phyloP scores from a whole-genome alignment of 2,797 vertebrate species.

The Melanotaenia parkinsoni region DNA sequence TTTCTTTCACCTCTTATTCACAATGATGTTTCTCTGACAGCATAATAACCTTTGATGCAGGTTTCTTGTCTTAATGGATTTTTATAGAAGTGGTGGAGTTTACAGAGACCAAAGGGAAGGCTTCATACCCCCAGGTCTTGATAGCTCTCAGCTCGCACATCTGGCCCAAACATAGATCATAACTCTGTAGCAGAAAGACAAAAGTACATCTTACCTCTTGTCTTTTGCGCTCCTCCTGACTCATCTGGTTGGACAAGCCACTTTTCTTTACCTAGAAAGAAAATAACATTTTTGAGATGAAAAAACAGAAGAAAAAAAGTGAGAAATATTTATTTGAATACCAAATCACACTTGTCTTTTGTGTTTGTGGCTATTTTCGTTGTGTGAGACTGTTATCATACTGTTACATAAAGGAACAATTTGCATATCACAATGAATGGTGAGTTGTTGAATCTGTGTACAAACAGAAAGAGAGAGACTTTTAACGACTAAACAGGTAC shows the following conservation, averaged over 20 bases:
- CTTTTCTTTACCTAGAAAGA: constrained; percentile 91
- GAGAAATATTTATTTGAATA: neutral
- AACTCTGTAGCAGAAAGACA: constrained; percentile 6
- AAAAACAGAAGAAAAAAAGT: neutral
- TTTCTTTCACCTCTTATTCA: neutral
- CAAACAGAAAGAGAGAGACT: constrained; percentile 12
- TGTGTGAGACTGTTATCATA: constrained; percentile 20
- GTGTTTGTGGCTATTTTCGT: constrained; percentile 20
- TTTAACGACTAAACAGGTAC: neutral
- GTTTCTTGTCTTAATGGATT: constrained; percentile 21
- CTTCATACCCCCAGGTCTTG: neutral
- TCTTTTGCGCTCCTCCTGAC: constrained; percentile 92
- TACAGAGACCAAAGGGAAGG: constrained; percentile 19
- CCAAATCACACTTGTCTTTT: constrained; percentile 14
- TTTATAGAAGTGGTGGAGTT: constrained; percentile 31
- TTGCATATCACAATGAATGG: constrained; percentile 40
- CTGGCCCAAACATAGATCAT: neutral
- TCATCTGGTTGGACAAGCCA: constrained; percentile 85
- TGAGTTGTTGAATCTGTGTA: constrained; percentile 13
- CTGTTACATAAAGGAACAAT: constrained; percentile 36
- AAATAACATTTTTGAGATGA: constrained; percentile 7
- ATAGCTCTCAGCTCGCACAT: neutral
- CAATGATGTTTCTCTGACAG: constrained; percentile 3
- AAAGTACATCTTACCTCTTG: constrained; percentile 88
- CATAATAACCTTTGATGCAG: neutral